These are phyloP conservation scores for Xylocampa areola DNA, from an alignment of 2,888 invertebrate genomes.

Conservation along the genomic window DNA sequence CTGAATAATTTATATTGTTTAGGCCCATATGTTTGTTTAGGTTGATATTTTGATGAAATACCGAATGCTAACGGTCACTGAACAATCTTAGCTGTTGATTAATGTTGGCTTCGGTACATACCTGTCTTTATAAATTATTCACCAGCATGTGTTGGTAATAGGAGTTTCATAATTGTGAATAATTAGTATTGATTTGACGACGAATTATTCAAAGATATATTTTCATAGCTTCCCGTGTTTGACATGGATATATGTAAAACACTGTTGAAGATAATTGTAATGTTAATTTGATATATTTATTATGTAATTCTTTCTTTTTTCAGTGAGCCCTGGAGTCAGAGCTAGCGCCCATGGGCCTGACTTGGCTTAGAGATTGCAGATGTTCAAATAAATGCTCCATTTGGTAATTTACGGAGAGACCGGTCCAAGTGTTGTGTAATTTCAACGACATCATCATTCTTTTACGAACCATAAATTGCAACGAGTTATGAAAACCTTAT, in stretches of 20 bases:
- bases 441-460: too few relatives aligned
- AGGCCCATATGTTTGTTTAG: slow-evolving; percentile 79
- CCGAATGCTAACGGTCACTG: slow-evolving; percentile 59
- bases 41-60: slow-evolving; percentile 79
- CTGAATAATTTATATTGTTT: slow-evolving; percentile 80
- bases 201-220: slow-evolving; percentile 19
- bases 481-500: too few relatives aligned
- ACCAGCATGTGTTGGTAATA: slow-evolving; percentile 31
- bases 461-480: too few relatives aligned
- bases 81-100: slow-evolving; percentile 74
- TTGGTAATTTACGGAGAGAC: too few relatives aligned
- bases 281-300: too few relatives aligned
- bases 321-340: too few relatives aligned
- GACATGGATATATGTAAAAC: background rate
- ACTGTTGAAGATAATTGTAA: too few relatives aligned
- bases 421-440: too few relatives aligned
- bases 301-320: too few relatives aligned
- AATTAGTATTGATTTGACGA: slow-evolving; percentile 24
- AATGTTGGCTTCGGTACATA: slow-evolving; percentile 66
- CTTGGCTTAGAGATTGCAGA: too few relatives aligned
- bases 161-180: slow-evolving; percentile 35
- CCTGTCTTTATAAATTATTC: slow-evolving; percentile 63
- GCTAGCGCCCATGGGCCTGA: too few relatives aligned
- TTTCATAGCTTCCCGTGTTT: slow-evolving; percentile 2
- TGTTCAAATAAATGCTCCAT: too few relatives aligned